Percentiles rank a stretch among this genome's conserved stretches.
These are phyloP conservation scores for Alca torda DNA, from an alignment of 2,797 vertebrate species.

Conservation along the genomic window DNA sequence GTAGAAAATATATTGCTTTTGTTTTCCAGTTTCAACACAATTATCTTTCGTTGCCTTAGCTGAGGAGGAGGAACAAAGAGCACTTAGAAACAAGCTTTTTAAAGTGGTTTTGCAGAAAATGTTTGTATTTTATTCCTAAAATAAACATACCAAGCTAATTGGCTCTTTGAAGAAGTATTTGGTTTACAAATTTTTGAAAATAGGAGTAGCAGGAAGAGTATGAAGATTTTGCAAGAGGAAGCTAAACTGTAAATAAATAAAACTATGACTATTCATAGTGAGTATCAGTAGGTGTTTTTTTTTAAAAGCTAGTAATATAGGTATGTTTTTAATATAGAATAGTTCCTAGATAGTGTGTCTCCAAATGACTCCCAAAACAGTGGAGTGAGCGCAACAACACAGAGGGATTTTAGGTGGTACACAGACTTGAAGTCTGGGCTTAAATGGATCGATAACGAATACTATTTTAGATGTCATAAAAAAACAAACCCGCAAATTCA, in stretches of 20 bases:
- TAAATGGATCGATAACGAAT: not conserved
- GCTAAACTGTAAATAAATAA: not conserved
- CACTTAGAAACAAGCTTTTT: not conserved
- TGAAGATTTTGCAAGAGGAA: not conserved
- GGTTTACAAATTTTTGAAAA: conserved; percentile 6
- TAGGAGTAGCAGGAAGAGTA: not conserved
- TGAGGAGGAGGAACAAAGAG: not conserved
- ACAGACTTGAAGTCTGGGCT: not conserved
- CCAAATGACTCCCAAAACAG: not conserved
- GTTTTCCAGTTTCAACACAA: not conserved
- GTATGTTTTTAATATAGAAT: not conserved
- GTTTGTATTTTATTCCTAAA: not conserved
- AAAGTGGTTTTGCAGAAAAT: not conserved
- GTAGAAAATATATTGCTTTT: not conserved
- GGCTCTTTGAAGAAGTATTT: not conserved
- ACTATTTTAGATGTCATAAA: not conserved
- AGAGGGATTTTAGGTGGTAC: not conserved
- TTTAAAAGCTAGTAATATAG: not conserved
- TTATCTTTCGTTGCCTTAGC: not conserved
- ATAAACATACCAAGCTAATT: not conserved
- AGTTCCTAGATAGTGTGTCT: not conserved
- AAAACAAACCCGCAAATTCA: not conserved
- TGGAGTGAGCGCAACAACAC: not conserved
- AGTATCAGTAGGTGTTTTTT: not conserved
- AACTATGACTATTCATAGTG: not conserved